Evolutionary conservation across 92 coral and sea anemone species (phyloP).

Genomic region (Porites rus): DNA sequence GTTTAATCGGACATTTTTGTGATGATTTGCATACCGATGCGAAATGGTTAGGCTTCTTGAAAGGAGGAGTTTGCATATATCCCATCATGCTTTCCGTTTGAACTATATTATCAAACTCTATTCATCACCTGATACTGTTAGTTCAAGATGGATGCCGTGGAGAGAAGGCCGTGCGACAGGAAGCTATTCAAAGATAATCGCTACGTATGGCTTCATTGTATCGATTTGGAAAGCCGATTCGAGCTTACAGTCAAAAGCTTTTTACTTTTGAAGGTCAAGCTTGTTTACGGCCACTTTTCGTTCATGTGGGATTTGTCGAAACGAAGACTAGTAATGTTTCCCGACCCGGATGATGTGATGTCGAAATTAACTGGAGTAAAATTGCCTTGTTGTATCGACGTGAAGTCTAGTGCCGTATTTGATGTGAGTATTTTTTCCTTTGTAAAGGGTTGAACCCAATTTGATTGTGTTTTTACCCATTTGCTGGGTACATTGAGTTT

Average conservation of each 20-base stretch:
- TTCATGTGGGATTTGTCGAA: constrained; percentile 8
- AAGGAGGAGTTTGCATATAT: too few relatives aligned
- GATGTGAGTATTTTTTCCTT: not conserved
- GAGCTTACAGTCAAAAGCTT: not conserved
- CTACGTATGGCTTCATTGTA: not conserved
- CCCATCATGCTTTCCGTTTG: too few relatives aligned
- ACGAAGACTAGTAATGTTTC: not conserved
- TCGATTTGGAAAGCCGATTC: not conserved
- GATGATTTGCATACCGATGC: constrained; percentile 29
- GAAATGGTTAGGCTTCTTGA: constrained; percentile 37
- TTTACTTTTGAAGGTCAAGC: not conserved
- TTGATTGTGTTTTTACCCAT: too few relatives aligned
- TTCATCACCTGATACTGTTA: too few relatives aligned
- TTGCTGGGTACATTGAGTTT: too few relatives aligned
- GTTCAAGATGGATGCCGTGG: too few relatives aligned
- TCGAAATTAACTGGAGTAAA: not conserved
- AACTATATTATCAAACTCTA: too few relatives aligned
- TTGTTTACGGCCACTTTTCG: too few relatives aligned
- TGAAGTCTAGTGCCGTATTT: not conserved
- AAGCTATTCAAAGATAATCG: too few relatives aligned
- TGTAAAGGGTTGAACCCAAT: too few relatives aligned
- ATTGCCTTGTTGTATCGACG: not conserved
- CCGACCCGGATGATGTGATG: not conserved
- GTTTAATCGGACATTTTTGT: constrained; percentile 3
- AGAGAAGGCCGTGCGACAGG: too few relatives aligned